Percentiles rank a stretch among this genome's conserved stretches.
These are phyloP conservation scores for Palythoa grandiflora DNA, from an alignment of 92 coral and sea anemone species.

Conservation along the genomic window DNA sequence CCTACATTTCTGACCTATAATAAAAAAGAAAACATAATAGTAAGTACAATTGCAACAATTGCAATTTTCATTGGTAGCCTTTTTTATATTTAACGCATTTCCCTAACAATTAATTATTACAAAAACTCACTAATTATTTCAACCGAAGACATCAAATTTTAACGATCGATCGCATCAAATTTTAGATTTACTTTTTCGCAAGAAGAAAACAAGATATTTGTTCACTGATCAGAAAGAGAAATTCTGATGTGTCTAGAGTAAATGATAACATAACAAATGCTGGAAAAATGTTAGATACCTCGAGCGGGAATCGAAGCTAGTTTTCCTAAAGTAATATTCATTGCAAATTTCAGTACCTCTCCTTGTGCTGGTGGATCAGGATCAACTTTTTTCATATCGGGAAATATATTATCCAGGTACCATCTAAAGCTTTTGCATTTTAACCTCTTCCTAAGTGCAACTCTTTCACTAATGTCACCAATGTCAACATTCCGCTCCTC, in stretches of 20 bases:
- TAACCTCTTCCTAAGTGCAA: conserved; percentile 76
- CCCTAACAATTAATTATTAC: no score
- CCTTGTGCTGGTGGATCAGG: conserved; percentile 95
- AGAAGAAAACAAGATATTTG: no score
- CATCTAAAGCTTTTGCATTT: conserved; percentile 83
- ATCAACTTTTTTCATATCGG: conserved; percentile 84
- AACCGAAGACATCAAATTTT: no score
- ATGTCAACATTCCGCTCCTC: conserved; percentile 78
- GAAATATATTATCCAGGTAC: conserved; percentile 82
- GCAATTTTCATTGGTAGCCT: not conserved
- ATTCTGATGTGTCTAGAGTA: no score
- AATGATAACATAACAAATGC: no score
- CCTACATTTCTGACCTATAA: conserved; percentile 74
- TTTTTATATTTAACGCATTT: no score
- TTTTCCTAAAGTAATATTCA: not conserved
- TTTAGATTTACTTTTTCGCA: no score
- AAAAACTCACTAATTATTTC: no score
- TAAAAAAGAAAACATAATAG: not conserved
- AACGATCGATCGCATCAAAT: no score
- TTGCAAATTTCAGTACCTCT: conserved; percentile 68
- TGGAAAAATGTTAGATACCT: no score
- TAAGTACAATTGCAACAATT: not conserved
- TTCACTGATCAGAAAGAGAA: no score
- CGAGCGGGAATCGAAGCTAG: no score
- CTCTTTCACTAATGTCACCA: conserved; percentile 86